Conservation (phyloP, 1,140 invertebrate species). For the Conus ventricosus region DNA sequence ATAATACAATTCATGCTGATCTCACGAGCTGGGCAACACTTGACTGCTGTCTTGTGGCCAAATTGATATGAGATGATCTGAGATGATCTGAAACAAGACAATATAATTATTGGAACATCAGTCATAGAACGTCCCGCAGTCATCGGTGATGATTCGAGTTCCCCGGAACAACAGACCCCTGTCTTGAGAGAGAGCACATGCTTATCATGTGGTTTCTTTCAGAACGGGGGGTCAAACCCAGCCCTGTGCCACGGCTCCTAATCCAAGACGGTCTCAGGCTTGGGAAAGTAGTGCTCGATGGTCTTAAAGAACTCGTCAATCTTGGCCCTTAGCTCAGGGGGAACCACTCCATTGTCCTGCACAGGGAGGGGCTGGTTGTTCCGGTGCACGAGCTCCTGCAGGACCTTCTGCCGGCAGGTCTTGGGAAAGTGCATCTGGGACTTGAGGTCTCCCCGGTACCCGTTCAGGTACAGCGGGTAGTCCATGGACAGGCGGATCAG, state of each 20-base stretch:
- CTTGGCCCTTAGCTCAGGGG: conserved; percentile 24
- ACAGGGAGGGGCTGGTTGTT: neutral
- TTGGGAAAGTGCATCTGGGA: conserved; percentile 23
- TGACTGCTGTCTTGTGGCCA: too few relatives aligned
- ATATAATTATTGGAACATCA: too few relatives aligned
- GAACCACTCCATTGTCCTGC: conserved; percentile 5
- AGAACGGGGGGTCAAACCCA: too few relatives aligned
- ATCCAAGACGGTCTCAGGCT: neutral
- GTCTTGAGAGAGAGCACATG: too few relatives aligned
- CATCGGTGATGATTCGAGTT: too few relatives aligned
- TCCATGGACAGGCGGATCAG: conserved; percentile 18
- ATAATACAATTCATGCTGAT: too few relatives aligned
- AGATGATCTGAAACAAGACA: too few relatives aligned
- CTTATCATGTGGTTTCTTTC: too few relatives aligned
- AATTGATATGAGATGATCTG: too few relatives aligned
- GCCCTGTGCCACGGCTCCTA: neutral
- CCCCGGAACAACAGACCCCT: too few relatives aligned
- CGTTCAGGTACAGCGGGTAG: conserved; percentile 6
- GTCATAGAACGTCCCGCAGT: too few relatives aligned
- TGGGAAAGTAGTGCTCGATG: conserved; percentile 8
- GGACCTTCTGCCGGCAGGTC: neutral
- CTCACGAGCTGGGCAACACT: too few relatives aligned
- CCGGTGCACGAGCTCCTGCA: conserved; percentile 26
- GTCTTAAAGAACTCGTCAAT: conserved; percentile 22
- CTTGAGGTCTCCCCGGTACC: neutral